These are phyloP conservation scores for Chrysolina haemoptera DNA, from an alignment of 2,888 invertebrate species.

Conservation along the genomic window DNA sequence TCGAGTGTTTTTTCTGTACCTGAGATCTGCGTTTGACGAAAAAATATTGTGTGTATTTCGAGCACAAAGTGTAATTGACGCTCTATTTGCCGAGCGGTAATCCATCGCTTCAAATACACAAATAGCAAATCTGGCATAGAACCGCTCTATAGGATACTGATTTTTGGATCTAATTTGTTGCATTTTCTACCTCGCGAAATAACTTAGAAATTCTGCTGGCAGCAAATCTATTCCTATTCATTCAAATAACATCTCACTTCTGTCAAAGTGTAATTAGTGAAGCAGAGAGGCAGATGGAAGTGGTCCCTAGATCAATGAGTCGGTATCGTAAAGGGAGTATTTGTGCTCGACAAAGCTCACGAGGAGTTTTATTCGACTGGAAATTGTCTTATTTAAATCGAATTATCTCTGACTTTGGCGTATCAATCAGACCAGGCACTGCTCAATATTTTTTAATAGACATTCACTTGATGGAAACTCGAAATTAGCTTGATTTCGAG, in stretches of 20 bases:
- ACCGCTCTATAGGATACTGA: too few relatives aligned
- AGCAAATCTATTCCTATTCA: background rate
- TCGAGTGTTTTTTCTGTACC: too few relatives aligned
- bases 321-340: constrained; percentile 39
- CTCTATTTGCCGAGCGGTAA: too few relatives aligned
- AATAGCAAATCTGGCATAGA: too few relatives aligned
- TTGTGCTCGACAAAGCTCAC: constrained; percentile 36
- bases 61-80: too few relatives aligned
- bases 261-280: constrained; percentile 56
- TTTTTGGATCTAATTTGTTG: background rate
- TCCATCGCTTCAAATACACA: too few relatives aligned
- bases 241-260: constrained; percentile 52
- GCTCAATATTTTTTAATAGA: too few relatives aligned
- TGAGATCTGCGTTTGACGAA: too few relatives aligned
- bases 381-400: constrained; percentile 33
- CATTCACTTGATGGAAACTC: too few relatives aligned
- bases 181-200: background rate
- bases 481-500: too few relatives aligned
- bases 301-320: constrained; percentile 40
- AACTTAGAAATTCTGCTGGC: background rate
- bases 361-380: constrained; percentile 42
- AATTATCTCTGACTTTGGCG: background rate
- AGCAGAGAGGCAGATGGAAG: constrained; percentile 33
- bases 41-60: too few relatives aligned
- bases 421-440: background rate